Evolutionary conservation across 2,888 invertebrate species (phyloP).

Genomic region (Lasius fuliginosus): DNA sequence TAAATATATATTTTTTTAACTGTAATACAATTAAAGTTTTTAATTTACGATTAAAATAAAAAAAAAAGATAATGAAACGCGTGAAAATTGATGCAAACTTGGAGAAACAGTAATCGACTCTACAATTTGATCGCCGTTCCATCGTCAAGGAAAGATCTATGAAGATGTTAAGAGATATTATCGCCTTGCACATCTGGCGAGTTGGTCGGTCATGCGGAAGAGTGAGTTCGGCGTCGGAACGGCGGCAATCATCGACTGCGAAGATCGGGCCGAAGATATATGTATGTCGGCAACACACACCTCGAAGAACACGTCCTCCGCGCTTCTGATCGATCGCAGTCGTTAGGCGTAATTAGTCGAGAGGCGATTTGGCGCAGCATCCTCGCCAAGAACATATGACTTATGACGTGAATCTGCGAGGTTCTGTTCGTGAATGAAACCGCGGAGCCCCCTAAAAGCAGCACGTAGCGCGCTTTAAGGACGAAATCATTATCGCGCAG

Average conservation of each 20-base stretch:
- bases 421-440: background rate
- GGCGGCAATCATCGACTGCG: constrained; percentile 25
- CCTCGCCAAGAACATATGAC: constrained; percentile 12
- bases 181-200: constrained; percentile 21
- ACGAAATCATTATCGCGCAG: background rate
- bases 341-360: constrained; percentile 37
- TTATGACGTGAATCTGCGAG: constrained; percentile 15
- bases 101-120: background rate
- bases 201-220: constrained; percentile 51
- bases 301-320: background rate
- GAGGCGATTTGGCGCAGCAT: constrained; percentile 45
- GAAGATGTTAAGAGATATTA: background rate
- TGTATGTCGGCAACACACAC: constrained; percentile 20
- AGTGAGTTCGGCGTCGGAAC: constrained; percentile 28
- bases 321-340: constrained; percentile 30
- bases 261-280: constrained; percentile 41
- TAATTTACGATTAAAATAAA: background rate
- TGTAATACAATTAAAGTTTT: background rate
- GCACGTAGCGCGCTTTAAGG: constrained; percentile 2
- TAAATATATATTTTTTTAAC: background rate
- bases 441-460: background rate
- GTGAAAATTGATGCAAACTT: background rate
- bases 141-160: background rate
- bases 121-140: constrained; percentile 7
- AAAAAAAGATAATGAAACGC: background rate